Evolutionary conservation across 2,113 vertebrate genomes (phyloP).

Genomic region (Baryphthengus martii): DNA sequence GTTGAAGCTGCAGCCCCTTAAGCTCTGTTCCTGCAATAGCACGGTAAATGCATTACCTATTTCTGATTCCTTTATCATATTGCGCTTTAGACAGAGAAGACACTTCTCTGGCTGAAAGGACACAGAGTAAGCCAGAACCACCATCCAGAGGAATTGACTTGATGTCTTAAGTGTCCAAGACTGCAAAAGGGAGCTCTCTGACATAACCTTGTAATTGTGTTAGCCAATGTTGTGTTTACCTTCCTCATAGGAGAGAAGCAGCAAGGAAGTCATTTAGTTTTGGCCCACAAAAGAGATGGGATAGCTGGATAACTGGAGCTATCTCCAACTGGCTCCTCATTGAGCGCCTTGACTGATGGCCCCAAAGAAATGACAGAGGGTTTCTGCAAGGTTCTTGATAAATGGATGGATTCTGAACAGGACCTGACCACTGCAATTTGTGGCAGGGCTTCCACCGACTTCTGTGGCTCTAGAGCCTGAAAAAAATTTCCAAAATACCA

Average conservation of each 20-base stretch:
- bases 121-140: neutral
- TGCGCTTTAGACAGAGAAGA: neutral
- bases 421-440: neutral
- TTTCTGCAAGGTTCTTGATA: neutral
- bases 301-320: neutral
- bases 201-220: neutral
- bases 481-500: neutral
- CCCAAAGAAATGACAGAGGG: neutral
- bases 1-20: neutral
- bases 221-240: neutral
- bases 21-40: neutral
- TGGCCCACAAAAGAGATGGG: neutral
- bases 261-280: neutral
- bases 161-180: neutral
- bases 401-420: neutral
- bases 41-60: neutral
- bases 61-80: neutral
- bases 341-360: rapidly evolving
- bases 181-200: neutral
- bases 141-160: neutral
- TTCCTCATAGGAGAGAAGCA: neutral
- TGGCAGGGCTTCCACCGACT: neutral
- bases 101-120: neutral
- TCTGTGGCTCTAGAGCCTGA: neutral
- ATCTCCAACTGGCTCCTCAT: neutral